Percentiles rank a stretch among this genome's conserved stretches.
Evolutionary conservation across 2,113 vertebrate species (phyloP).

Genomic region (Aleadryas rufinucha): DNA sequence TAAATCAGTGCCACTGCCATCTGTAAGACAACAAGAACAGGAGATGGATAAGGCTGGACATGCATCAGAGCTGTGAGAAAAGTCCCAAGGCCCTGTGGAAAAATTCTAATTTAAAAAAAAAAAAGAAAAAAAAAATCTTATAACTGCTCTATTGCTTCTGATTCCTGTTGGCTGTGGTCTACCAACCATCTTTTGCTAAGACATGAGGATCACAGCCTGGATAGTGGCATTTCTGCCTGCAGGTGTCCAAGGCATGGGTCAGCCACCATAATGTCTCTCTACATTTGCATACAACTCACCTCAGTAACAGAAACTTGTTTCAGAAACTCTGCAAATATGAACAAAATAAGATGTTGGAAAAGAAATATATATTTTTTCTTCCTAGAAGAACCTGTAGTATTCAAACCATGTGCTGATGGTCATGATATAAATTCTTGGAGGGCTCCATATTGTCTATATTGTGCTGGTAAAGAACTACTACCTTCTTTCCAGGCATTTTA

Average conservation of each 20-base stretch:
- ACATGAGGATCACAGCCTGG: not conserved
- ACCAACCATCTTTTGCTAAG: not conserved
- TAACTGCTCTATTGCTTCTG: not conserved
- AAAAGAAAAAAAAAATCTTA: accelerated
- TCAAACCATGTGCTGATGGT: not conserved
- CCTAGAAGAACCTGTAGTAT: not conserved
- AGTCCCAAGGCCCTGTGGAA: not conserved
- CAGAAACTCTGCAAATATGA: not conserved
- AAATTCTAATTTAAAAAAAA: not conserved
- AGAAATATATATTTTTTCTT: not conserved
- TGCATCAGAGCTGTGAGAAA: not conserved
- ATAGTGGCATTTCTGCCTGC: not conserved
- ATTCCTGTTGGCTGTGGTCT: not conserved
- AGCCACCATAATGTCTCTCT: not conserved
- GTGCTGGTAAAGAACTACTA: not conserved
- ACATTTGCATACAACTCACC: accelerated
- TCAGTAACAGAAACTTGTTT: not conserved
- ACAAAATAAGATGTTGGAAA: not conserved
- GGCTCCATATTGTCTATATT: not conserved
- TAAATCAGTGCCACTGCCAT: not conserved
- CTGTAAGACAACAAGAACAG: not conserved
- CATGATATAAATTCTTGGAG: not conserved
- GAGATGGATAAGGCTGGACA: not conserved
- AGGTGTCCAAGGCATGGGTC: not conserved
- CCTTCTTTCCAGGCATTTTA: not conserved